These are phyloP conservation scores for Sinosuthora webbiana DNA, from an alignment of 2,113 vertebrate genomes.

Conservation along the genomic window DNA sequence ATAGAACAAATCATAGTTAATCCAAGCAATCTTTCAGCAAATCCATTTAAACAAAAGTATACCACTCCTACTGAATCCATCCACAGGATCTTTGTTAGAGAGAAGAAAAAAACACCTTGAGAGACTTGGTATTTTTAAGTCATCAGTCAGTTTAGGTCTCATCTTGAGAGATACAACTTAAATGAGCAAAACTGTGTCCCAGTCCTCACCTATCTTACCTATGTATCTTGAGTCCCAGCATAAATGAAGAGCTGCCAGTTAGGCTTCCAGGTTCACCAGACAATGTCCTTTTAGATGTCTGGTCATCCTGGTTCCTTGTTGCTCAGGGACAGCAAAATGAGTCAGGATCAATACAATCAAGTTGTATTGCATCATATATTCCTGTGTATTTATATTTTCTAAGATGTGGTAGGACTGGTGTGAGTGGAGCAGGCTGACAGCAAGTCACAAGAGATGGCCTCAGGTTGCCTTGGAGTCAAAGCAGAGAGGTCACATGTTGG, in stretches of 20 bases:
- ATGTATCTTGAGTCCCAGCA: background rate
- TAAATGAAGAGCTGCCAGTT: background rate
- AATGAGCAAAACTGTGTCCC: background rate
- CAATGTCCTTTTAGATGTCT: background rate
- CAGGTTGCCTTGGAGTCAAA: background rate
- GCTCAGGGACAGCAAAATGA: background rate
- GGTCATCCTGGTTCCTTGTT: background rate
- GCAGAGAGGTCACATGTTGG: background rate
- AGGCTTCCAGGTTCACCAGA: background rate
- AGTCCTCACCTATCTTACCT: background rate
- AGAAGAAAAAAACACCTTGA: background rate
- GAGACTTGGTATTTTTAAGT: background rate
- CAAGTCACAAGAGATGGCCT: background rate
- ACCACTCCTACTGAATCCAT: background rate
- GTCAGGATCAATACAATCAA: background rate
- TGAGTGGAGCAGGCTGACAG: background rate
- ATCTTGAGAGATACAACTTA: background rate
- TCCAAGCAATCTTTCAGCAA: conserved; percentile 26
- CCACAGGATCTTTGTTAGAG: background rate
- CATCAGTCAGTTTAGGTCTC: background rate
- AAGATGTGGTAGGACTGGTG: background rate
- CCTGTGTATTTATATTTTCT: background rate
- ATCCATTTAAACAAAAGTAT: conserved; percentile 6
- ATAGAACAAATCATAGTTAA: conserved; percentile 28
- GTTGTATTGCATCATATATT: background rate